phyloP scores from a whole-genome alignment of 2,797 vertebrate species.

The Lagorchestes hirsutus region DNA sequence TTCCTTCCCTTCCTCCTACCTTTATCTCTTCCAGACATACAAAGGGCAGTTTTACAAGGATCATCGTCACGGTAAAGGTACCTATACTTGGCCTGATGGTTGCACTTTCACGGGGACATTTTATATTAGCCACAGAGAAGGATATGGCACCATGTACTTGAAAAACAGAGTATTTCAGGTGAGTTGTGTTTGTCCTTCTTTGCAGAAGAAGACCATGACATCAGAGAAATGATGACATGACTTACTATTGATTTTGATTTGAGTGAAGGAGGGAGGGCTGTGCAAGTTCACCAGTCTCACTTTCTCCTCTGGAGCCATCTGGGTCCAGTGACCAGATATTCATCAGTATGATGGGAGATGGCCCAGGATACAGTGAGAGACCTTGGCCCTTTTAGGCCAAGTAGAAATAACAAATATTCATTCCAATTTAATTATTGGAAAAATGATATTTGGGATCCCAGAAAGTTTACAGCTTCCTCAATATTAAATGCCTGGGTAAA shows the following conservation, averaged over 20 bases:
- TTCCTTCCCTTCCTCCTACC: not conserved
- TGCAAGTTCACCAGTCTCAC: no score
- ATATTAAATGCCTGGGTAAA: not conserved
- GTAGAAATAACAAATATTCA: not conserved
- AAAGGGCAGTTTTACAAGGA: slow-evolving; percentile 91
- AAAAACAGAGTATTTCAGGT: slow-evolving; percentile 89
- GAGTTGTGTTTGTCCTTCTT: slow-evolving; percentile 24
- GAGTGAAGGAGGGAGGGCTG: no score
- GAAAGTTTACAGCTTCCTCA: not conserved
- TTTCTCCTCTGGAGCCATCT: no score
- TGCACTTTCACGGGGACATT: slow-evolving; percentile 90
- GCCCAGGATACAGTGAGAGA: no score
- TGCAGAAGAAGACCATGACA: no score
- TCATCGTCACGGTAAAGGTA: slow-evolving; percentile 89
- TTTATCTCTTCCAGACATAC: slow-evolving; percentile 84
- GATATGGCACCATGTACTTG: slow-evolving; percentile 88
- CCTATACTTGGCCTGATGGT: slow-evolving; percentile 90
- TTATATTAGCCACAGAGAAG: slow-evolving; percentile 92
- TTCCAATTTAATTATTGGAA: not conserved
- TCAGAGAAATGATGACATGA: no score
- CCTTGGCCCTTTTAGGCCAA: no score
- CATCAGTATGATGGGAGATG: no score
- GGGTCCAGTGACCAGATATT: no score
- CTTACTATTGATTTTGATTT: no score
- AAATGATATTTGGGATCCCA: not conserved